phyloP scores from a whole-genome alignment of 2,113 vertebrate genomes.

The Chlorodrepanis virens region DNA sequence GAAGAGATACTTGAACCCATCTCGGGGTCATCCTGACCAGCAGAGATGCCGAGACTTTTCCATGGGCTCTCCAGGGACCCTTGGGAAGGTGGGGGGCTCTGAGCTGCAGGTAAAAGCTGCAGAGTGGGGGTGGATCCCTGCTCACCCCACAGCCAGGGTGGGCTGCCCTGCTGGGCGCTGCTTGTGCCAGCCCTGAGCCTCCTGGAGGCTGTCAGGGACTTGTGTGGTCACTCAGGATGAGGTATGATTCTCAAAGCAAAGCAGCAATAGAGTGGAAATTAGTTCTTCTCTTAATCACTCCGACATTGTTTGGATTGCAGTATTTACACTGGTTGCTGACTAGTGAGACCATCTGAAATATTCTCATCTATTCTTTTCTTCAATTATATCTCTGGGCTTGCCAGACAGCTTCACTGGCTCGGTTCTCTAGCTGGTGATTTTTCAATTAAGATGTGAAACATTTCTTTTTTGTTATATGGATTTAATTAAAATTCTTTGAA shows the following conservation, averaged over 20 bases:
- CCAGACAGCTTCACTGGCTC: not conserved
- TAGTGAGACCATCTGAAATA: conserved; percentile 28
- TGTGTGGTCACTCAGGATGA: not conserved
- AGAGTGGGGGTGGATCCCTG: not conserved
- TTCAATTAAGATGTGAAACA: conserved; percentile 53
- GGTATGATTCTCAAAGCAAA: not conserved
- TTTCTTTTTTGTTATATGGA: conserved; percentile 46
- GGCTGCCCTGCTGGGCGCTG: accelerated
- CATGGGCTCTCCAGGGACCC: not conserved
- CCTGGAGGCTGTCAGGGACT: not conserved
- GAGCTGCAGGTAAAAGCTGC: not conserved
- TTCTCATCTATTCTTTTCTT: conserved; percentile 15
- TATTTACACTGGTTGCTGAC: conserved; percentile 22
- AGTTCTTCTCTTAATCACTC: not conserved
- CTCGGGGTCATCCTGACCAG: too few relatives aligned
- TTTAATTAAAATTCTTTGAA: conserved; percentile 63
- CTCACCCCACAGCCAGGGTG: accelerated
- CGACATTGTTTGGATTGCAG: not conserved
- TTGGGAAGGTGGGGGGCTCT: not conserved
- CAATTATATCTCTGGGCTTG: conserved; percentile 24
- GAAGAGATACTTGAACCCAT: too few relatives aligned
- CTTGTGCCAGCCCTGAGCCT: not conserved
- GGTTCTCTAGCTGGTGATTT: conserved; percentile 39
- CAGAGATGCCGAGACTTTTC: not conserved
- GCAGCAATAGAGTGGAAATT: not conserved